Percentiles rank a stretch among this genome's conserved stretches.
phyloP scores from a whole-genome alignment of 2,797 vertebrate genomes.

The Okamejei kenojei region DNA sequence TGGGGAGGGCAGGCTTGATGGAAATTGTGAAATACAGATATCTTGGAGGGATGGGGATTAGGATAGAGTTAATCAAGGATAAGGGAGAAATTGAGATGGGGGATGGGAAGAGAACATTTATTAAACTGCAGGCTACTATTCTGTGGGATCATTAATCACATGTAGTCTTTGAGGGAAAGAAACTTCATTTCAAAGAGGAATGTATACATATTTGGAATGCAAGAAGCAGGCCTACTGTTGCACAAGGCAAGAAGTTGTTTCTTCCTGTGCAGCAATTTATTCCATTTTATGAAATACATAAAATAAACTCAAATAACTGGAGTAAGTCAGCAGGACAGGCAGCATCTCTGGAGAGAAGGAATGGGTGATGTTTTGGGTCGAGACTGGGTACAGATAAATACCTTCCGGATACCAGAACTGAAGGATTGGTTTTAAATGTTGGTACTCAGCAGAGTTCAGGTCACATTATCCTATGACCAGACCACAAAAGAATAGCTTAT shows the following conservation, averaged over 20 bases:
- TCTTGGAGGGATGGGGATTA: neutral
- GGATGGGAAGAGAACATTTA: neutral
- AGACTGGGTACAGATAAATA: neutral
- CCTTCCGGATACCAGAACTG: no score
- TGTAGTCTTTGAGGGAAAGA: neutral
- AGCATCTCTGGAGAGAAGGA: no score
- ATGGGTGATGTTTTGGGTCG: no score
- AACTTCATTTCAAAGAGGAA: neutral
- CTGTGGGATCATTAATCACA: neutral
- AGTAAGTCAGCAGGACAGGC: no score
- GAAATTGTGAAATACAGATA: neutral
- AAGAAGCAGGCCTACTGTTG: neutral
- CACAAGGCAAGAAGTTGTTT: neutral
- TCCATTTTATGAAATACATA: neutral
- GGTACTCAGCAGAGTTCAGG: neutral
- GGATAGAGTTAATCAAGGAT: neutral
- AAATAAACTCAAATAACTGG: no score
- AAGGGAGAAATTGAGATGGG: neutral
- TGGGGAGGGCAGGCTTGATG: neutral
- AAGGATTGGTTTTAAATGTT: neutral
- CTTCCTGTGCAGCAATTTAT: neutral
- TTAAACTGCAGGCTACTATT: neutral
- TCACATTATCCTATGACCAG: neutral
- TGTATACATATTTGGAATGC: neutral
- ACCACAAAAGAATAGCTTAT: no score